A percentile compares a stretch with the other conserved stretches of the same genome.
These are phyloP conservation scores for Rotaria socialis DNA, from an alignment of 2,888 invertebrate species.

Conservation along the genomic window DNA sequence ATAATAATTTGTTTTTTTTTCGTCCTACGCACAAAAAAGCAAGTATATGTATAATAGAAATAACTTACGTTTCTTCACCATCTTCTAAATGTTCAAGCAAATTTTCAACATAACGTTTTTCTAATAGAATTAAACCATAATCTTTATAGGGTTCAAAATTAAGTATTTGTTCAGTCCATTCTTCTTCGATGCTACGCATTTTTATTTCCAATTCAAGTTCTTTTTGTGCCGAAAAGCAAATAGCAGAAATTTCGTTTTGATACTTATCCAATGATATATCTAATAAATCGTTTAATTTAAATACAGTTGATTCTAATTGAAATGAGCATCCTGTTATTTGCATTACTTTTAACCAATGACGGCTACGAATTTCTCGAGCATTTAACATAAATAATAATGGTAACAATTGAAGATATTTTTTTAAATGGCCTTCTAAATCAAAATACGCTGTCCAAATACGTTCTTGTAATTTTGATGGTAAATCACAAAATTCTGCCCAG, in stretches of 20 bases:
- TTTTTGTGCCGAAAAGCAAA: conserved; percentile 56
- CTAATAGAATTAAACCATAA: conserved; percentile 57
- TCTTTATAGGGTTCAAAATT: conserved; percentile 58
- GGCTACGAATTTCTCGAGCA: conserved; percentile 59
- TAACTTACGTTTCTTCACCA: conserved; percentile 53
- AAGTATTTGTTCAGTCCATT: conserved; percentile 60
- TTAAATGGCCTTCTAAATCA: conserved; percentile 56
- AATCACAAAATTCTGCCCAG: conserved; percentile 60
- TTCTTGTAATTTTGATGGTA: conserved; percentile 59
- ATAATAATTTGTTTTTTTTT: neutral
- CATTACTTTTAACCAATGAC: conserved; percentile 60
- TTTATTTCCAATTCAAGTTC: conserved; percentile 59
- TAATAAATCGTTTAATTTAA: conserved; percentile 56
- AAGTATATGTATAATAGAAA: neutral
- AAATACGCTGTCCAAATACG: conserved; percentile 56
- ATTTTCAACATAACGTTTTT: conserved; percentile 56
- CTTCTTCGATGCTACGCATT: conserved; percentile 59
- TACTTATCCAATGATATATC: conserved; percentile 57
- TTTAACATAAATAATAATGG: conserved; percentile 57
- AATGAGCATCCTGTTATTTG: conserved; percentile 57
- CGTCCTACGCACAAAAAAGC: neutral
- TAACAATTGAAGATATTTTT: conserved; percentile 57
- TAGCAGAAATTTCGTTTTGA: conserved; percentile 55
- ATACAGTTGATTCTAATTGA: conserved; percentile 59
- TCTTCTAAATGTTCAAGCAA: conserved; percentile 59